These are phyloP conservation scores for Mallotus villosus DNA, from an alignment of 2,797 vertebrate species.

Conservation along the genomic window DNA sequence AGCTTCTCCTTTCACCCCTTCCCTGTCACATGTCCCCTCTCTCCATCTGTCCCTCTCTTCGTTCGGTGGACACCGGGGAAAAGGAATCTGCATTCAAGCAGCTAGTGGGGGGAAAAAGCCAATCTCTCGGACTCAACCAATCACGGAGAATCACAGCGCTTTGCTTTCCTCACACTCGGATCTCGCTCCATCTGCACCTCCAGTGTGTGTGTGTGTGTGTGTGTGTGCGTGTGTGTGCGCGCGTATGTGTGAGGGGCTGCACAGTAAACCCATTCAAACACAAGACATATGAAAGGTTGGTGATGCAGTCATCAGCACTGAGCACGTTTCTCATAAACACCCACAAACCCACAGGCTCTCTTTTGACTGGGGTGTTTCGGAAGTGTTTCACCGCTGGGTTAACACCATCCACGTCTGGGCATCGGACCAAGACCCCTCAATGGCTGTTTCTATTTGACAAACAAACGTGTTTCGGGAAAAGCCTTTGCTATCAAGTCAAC, in stretches of 20 bases:
- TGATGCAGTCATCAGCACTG: neutral
- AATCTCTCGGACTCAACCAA: neutral
- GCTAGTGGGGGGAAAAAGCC: neutral
- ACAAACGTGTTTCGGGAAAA: too few species aligned
- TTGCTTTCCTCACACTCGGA: neutral
- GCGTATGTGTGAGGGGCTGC: neutral
- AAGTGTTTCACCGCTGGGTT: too few species aligned
- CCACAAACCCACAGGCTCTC: too few species aligned
- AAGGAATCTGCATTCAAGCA: conserved; percentile 2
- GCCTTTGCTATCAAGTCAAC: too few species aligned
- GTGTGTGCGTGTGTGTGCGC: neutral
- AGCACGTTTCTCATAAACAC: neutral
- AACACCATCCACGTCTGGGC: too few species aligned
- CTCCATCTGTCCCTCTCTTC: neutral
- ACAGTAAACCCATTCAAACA: neutral
- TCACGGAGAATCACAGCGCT: neutral
- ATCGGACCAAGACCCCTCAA: too few species aligned
- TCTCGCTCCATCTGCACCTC: neutral
- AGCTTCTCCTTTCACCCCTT: neutral
- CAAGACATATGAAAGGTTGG: neutral
- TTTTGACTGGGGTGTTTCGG: neutral
- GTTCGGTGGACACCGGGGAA: neutral
- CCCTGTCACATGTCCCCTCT: neutral
- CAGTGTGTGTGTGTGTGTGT: neutral
- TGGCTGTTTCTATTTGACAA: too few species aligned